Base-by-base conservation (phyloP, 2,888 invertebrate genomes). In the Plebejus anna region DNA sequence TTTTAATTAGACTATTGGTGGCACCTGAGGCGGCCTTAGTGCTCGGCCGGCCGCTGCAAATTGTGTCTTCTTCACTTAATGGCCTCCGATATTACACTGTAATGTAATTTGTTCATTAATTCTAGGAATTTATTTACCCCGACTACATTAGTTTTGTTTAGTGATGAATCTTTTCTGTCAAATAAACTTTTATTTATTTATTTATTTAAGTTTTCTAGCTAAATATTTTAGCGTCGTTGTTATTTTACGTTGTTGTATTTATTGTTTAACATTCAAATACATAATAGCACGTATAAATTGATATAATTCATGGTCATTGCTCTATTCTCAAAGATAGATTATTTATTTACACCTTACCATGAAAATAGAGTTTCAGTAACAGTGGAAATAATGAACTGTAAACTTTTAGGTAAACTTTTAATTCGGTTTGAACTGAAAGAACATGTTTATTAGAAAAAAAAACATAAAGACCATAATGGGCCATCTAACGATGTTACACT, bases 1-100 rank as follows among this genome's bases (percentile, higher is more conserved):
- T 84, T 88, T 90, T 90, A 91, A 90, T 91, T 90, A 90, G 85
- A 87, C 86, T 87, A 89, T 90, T 87, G 87, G 88, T 83, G 82
- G 86, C 90, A 91, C 89, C 90, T 90, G 90, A 84, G 89, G 84
- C 87, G 82, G 79, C 79, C 83, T 85, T 83, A 84, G 84, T 84
- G 79, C 76, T 70, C 78, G 75, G 82, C 81, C 81, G 81, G 79
- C 81, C 81, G 80, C 82, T 82, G 83, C 83, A 85, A 89, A 87
- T 87, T 87, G 88, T 87, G 88, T 86, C 86, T 85, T 83, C 82
- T 83, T 83, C 82, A 80, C 80, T 84, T 86, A 87, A 85, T 83
- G 81, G 83, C 78, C 79, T 80, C 78, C 76, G 79, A 76, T 81
- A 72, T 76, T 76, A 57, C 76, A 76, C 72, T 72, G 76, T 61